A percentile compares a stretch with the other conserved stretches of the same genome.
Conservation (phyloP, 2,888 invertebrate genomes). For the Theodoxus fluviatilis region DNA sequence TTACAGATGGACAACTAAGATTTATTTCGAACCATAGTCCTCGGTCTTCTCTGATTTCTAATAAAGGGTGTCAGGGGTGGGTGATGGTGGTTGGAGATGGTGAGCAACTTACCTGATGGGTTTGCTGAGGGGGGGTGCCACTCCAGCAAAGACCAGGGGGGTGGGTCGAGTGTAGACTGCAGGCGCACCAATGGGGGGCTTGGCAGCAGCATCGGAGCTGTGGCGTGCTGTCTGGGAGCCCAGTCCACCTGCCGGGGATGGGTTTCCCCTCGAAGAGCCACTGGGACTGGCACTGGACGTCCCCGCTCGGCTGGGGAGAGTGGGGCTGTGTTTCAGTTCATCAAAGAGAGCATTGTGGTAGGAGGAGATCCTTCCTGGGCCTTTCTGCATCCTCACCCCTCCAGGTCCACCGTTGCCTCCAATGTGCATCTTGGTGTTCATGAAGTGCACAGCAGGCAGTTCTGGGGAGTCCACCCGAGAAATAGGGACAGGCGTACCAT, state of each 20-base stretch:
- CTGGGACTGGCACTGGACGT: constrained; percentile 18
- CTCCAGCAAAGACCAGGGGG: constrained; percentile 43
- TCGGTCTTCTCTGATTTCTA: too few relatives aligned
- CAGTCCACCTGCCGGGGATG: too few relatives aligned
- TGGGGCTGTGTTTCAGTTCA: constrained; percentile 8
- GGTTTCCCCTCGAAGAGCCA: too few relatives aligned
- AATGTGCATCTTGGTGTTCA: constrained; percentile 52
- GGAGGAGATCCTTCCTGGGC: too few relatives aligned
- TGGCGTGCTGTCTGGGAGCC: too few relatives aligned
- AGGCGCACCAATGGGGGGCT: too few relatives aligned
- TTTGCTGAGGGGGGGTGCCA: constrained; percentile 37
- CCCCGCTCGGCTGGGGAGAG: constrained; percentile 15
- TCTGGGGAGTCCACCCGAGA: constrained; percentile 58
- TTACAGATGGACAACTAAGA: too few relatives aligned
- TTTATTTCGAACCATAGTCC: too few relatives aligned
- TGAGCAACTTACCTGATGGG: constrained; percentile 34
- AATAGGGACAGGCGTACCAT: constrained; percentile 39
- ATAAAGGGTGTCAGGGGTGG: too few relatives aligned
- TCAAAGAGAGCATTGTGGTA: constrained; percentile 57
- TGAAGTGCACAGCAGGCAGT: constrained; percentile 61
- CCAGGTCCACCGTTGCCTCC: too few relatives aligned
- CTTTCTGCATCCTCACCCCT: constrained; percentile 25
- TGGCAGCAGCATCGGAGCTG: too few relatives aligned
- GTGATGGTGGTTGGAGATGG: too few relatives aligned
- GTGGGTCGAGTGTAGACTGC: constrained; percentile 41